These are phyloP conservation scores for Leptinotarsa lineolata DNA, from an alignment of 1,140 invertebrate genomes.

Conservation along the genomic window DNA sequence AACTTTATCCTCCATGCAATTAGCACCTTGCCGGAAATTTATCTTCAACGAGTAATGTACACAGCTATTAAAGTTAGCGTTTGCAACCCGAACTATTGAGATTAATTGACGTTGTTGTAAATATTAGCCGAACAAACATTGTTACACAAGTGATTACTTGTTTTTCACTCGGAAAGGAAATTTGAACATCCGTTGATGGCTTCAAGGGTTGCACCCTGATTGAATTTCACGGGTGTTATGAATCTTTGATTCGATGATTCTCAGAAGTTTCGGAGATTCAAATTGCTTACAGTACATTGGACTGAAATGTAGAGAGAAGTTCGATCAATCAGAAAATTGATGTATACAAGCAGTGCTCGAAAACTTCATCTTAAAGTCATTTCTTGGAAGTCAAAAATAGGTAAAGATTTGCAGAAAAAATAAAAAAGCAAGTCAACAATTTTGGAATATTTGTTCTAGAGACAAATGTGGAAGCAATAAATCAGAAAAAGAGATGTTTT, in stretches of 20 bases:
- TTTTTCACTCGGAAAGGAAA: not conserved
- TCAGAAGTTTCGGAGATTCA: too few species aligned
- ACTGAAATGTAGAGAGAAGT: too few species aligned
- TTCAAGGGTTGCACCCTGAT: not conserved
- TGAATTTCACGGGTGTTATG: not conserved
- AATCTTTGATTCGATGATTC: not conserved
- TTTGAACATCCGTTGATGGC: not conserved
- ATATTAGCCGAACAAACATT: slow-evolving; percentile 32
- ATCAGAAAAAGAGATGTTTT: too few species aligned
- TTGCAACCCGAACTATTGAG: slow-evolving; percentile 14
- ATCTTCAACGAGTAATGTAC: slow-evolving; percentile 21
- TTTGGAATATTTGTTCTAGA: too few species aligned
- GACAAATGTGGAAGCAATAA: too few species aligned
- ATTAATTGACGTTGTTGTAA: slow-evolving; percentile 22
- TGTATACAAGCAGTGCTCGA: too few species aligned
- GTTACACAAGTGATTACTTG: slow-evolving; percentile 22
- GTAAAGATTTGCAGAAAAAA: too few species aligned
- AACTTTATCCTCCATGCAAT: slow-evolving; percentile 11
- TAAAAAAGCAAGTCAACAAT: too few species aligned
- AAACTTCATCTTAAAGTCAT: too few species aligned
- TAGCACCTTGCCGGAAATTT: slow-evolving; percentile 17
- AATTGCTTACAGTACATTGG: too few species aligned
- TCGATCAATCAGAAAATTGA: too few species aligned
- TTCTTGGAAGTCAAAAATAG: too few species aligned
- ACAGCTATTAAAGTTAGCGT: slow-evolving; percentile 16